Conservation (phyloP, 2,888 invertebrate species). For the Pammene fasciana region DNA sequence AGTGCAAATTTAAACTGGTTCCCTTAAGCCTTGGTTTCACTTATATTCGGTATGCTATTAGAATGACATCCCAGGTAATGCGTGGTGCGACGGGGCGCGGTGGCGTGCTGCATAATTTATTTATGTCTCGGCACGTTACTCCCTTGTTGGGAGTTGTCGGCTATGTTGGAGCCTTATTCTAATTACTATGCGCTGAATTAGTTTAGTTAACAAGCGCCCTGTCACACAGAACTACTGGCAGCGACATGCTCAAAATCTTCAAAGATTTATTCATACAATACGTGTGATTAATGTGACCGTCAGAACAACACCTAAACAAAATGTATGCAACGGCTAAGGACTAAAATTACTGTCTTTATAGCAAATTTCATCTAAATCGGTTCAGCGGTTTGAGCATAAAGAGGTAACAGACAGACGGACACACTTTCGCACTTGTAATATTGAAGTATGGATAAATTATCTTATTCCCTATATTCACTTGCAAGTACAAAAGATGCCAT, state of each 20-base stretch:
- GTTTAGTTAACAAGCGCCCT: slow-evolving; percentile 45
- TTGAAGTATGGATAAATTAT: no score
- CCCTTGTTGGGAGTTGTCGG: slow-evolving; percentile 65
- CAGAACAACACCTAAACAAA: no score
- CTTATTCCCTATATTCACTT: no score
- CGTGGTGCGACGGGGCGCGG: slow-evolving; percentile 47
- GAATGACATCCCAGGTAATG: slow-evolving; percentile 26
- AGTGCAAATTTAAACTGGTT: background rate
- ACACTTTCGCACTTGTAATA: no score
- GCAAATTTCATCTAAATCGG: no score
- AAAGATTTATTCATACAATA: background rate
- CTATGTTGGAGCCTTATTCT: slow-evolving; percentile 57
- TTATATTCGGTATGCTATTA: background rate
- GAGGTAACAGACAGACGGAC: no score
- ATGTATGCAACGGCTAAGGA: no score
- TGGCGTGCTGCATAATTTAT: slow-evolving; percentile 77
- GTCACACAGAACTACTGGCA: slow-evolving; percentile 30
- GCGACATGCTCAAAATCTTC: slow-evolving; percentile 3
- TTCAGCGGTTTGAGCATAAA: no score
- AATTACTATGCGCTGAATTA: slow-evolving; percentile 55
- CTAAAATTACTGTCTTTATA: no score
- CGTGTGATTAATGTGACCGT: background rate
- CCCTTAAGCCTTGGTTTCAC: background rate
- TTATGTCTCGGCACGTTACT: slow-evolving; percentile 77
- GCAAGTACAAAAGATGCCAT: no score